Evolutionary conservation across 2,797 vertebrate genomes (phyloP).

Genomic region (Paratrypauchen microcephalus): DNA sequence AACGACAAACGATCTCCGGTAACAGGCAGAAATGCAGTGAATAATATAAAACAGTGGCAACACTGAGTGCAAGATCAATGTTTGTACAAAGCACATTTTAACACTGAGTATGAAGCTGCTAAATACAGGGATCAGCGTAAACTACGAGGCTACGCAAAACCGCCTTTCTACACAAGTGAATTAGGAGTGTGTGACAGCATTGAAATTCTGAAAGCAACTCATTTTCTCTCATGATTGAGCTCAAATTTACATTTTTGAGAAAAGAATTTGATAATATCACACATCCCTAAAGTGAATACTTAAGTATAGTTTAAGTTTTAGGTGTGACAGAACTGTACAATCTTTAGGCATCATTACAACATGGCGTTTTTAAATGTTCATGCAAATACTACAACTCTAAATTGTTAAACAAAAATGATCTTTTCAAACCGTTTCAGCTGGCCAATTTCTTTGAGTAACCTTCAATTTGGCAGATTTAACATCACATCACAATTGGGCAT

Average conservation of each 20-base stretch:
- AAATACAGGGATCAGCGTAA: constrained; percentile 42
- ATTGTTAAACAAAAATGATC: neutral
- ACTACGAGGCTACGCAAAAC: constrained; percentile 28
- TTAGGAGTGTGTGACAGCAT: neutral
- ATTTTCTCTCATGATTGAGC: neutral
- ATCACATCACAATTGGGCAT: neutral
- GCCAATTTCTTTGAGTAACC: neutral
- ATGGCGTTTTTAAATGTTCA: neutral
- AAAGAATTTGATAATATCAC: neutral
- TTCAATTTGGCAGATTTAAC: neutral
- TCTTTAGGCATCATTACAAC: neutral
- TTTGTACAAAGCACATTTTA: constrained; percentile 39
- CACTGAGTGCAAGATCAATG: constrained; percentile 14
- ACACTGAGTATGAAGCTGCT: constrained; percentile 45
- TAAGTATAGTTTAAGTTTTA: neutral
- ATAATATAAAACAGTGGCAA: constrained; percentile 20
- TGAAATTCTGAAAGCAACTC: neutral
- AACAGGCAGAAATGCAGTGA: constrained; percentile 18
- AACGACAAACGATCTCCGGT: neutral
- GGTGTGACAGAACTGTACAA: neutral
- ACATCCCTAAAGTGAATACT: neutral
- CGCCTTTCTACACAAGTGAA: constrained; percentile 9
- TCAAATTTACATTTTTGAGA: neutral
- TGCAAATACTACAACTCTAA: neutral
- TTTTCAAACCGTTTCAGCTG: neutral